A percentile compares a stretch with the other conserved stretches of the same genome.
phyloP scores from a whole-genome alignment of 1,140 invertebrate species.

The Bombus fervidus region DNA sequence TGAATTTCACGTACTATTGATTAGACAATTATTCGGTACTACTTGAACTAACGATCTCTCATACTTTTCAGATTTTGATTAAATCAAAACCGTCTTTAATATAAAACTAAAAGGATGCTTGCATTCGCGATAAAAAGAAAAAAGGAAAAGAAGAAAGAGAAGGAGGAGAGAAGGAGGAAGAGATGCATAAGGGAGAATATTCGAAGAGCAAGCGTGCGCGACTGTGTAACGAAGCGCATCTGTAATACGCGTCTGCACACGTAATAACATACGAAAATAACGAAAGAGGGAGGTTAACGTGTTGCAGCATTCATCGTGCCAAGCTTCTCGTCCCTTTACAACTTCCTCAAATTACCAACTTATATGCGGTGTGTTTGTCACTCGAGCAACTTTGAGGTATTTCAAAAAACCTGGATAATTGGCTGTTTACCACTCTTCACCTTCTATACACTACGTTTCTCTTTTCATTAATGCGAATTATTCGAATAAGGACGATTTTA shows the following conservation, averaged over 20 bases:
- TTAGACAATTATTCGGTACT: neutral
- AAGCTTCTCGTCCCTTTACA: neutral
- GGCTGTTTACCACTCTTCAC: neutral
- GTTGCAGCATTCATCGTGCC: neutral
- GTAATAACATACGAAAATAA: slow-evolving; percentile 42
- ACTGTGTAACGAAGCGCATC: slow-evolving; percentile 30
- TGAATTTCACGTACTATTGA: too few species aligned
- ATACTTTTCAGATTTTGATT: neutral
- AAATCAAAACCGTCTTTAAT: neutral
- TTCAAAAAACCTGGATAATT: slow-evolving; percentile 4
- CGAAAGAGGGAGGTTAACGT: slow-evolving; percentile 19
- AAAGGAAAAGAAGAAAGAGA: neutral
- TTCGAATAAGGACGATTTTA: too few species aligned
- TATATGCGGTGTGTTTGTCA: neutral
- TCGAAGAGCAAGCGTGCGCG: slow-evolving; percentile 10
- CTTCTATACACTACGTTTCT: neutral
- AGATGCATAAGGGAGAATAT: neutral
- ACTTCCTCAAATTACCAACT: neutral
- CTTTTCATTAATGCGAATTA: neutral
- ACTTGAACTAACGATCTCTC: neutral
- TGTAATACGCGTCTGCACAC: slow-evolving; percentile 35
- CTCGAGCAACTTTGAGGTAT: neutral
- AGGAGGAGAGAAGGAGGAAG: too few species aligned
- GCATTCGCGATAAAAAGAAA: neutral
- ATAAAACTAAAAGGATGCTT: too few species aligned